Percentiles rank a stretch among this genome's conserved stretches.
phyloP scores from a whole-genome alignment of 2,113 vertebrate genomes.

The Otocyon megalotis region DNA sequence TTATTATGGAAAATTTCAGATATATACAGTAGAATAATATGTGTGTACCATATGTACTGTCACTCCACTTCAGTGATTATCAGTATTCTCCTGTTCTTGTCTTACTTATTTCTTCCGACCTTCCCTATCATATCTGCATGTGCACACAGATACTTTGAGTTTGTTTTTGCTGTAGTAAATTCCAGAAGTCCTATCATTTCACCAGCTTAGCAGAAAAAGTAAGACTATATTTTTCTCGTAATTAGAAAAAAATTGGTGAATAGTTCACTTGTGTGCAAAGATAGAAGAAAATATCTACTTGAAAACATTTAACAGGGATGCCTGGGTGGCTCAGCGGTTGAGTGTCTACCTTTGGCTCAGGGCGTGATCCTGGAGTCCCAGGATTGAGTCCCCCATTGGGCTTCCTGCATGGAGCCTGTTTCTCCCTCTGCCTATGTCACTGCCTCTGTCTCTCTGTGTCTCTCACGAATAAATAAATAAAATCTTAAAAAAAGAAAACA shows the following conservation, averaged over 20 bases:
- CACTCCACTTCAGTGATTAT: background rate
- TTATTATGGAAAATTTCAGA: conserved; percentile 33
- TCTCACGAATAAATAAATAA: too few relatives aligned
- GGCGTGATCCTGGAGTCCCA: too few relatives aligned
- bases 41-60: background rate
- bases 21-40: conserved; percentile 25
- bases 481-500: background rate
- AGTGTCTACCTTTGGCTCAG: too few relatives aligned
- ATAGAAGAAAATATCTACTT: background rate
- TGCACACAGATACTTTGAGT: background rate
- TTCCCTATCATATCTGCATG: too few relatives aligned
- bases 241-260: conserved; percentile 8
- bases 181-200: background rate
- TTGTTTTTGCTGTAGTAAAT: conserved; percentile 33
- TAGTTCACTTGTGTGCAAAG: background rate
- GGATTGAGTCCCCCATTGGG: too few relatives aligned
- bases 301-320: background rate
- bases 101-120: background rate
- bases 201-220: background rate
- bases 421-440: too few relatives aligned
- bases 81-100: background rate
- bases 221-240: background rate
- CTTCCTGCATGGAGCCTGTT: too few relatives aligned
- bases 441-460: too few relatives aligned
- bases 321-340: too few relatives aligned